Evolutionary conservation across 2,888 invertebrate genomes (phyloP).

Genomic region (Athalia cordata): DNA sequence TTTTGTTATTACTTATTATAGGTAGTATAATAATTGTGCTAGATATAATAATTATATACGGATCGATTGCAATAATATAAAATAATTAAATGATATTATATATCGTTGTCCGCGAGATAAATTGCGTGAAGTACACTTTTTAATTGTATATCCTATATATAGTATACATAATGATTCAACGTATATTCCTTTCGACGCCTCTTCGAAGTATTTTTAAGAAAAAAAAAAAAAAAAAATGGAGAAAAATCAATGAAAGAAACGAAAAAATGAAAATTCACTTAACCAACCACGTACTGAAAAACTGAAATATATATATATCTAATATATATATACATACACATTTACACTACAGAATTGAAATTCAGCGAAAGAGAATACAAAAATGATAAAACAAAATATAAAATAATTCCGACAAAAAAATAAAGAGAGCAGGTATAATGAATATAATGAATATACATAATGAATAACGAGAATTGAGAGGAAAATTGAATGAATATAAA

Average conservation of each 20-base stretch:
- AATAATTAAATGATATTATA: neutral
- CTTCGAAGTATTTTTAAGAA: constrained; percentile 28
- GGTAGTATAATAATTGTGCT: constrained; percentile 46
- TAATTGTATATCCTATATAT: no score
- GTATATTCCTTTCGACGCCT: neutral
- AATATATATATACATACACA: neutral
- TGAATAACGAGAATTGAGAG: neutral
- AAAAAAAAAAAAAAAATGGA: neutral
- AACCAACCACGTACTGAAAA: constrained; percentile 21
- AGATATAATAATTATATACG: constrained; percentile 31
- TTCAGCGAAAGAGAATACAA: neutral
- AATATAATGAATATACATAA: constrained; percentile 13
- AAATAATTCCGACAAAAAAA: neutral
- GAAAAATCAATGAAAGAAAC: neutral
- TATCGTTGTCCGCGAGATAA: constrained; percentile 9
- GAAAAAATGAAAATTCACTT: neutral
- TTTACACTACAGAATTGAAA: neutral
- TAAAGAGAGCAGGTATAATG: neutral
- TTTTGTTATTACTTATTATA: constrained; percentile 47
- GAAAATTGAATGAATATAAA: constrained; percentile 48
- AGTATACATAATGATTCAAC: no score
- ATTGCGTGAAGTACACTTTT: neutral
- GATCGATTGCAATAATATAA: constrained; percentile 29
- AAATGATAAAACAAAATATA: constrained; percentile 2
- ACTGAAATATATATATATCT: neutral